Evolutionary conservation across 2,797 vertebrate genomes (phyloP).

Genomic region (Coccyzus lansbergi): DNA sequence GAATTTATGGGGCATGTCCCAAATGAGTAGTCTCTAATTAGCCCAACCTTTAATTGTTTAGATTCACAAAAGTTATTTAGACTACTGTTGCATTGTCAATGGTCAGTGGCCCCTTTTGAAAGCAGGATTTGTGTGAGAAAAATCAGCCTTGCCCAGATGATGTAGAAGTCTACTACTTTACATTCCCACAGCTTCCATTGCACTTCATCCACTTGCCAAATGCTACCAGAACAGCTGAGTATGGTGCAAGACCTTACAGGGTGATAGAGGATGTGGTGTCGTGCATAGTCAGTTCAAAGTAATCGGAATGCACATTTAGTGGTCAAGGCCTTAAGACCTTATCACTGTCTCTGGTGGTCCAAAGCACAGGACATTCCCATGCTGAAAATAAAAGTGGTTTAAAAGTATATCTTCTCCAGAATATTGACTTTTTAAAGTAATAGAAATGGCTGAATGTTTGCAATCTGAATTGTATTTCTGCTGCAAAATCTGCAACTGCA

Average conservation of each 20-base stretch:
- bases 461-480: not conserved
- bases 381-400: not conserved
- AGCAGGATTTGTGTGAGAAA: not conserved
- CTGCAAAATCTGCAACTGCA: not conserved
- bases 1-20: not conserved
- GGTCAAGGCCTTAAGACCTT: not conserved
- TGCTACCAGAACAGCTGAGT: not conserved
- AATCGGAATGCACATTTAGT: not conserved
- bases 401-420: not conserved
- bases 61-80: not conserved
- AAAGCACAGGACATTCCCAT: not conserved
- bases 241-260: not conserved
- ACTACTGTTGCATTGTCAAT: not conserved
- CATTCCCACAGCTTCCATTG: not conserved
- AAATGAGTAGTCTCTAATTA: conserved; percentile 13
- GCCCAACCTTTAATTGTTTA: not conserved
- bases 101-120: not conserved
- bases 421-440: not conserved
- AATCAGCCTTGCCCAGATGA: fast-evolving
- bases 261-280: not conserved
- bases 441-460: not conserved
- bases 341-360: not conserved
- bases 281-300: not conserved
- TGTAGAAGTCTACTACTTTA: not conserved
- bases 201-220: not conserved